Evolutionary conservation across 2,888 invertebrate genomes (phyloP).

Genomic region (Eustalomyia histrio): DNA sequence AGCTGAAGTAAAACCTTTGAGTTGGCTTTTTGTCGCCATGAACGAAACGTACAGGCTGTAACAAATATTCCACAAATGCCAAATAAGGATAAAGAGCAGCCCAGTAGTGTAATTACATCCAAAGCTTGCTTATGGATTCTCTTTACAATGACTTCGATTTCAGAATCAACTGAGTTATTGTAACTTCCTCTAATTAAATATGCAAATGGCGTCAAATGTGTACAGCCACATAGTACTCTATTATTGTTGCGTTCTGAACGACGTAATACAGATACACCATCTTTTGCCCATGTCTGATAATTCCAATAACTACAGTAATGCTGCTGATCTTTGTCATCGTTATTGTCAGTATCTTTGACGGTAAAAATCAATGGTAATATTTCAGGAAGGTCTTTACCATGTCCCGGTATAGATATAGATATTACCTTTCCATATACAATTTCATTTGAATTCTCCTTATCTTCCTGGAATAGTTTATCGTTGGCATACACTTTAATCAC

Average conservation of each 20-base stretch:
- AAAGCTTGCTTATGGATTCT: constrained; percentile 79
- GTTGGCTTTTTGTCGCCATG: constrained; percentile 83
- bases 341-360: not conserved
- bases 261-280: constrained; percentile 80
- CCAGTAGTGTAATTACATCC: constrained; percentile 82
- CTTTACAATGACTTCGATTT: constrained; percentile 66
- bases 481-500: constrained; percentile 81
- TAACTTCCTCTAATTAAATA: constrained; percentile 79
- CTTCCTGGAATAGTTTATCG: constrained; percentile 81
- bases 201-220: constrained; percentile 83
- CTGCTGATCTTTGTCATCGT: not conserved
- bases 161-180: constrained; percentile 68
- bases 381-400: constrained; percentile 81
- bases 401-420: constrained; percentile 83
- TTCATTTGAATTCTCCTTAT: constrained; percentile 72
- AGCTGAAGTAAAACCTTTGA: constrained; percentile 84
- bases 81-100: constrained; percentile 82
- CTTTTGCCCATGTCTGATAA: constrained; percentile 82
- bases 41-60: constrained; percentile 82
- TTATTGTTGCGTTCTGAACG: constrained; percentile 73
- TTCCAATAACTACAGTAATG: constrained; percentile 82
- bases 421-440: constrained; percentile 80
- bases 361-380: constrained; percentile 81
- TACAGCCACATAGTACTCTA: constrained; percentile 80
- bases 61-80: constrained; percentile 82